Evolutionary conservation across 1,140 invertebrate species (phyloP).

Genomic region (Sycophila sp.): DNA sequence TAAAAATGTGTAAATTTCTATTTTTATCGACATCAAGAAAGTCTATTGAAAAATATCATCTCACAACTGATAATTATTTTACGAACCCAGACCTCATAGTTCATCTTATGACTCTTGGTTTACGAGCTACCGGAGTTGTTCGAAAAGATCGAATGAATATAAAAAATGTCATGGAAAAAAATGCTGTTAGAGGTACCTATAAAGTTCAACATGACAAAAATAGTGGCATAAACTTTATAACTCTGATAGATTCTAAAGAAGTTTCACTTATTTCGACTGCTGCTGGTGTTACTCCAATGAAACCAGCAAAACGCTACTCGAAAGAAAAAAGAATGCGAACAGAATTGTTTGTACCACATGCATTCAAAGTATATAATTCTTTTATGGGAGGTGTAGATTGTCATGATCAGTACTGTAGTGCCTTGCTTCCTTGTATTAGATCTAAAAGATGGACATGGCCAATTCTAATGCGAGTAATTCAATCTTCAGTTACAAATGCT

Average conservation of each 20-base stretch:
- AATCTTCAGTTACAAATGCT: constrained; percentile 1
- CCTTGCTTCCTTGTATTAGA: neutral
- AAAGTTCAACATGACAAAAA: no score
- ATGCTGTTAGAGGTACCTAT: no score
- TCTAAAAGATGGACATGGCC: neutral
- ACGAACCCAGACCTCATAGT: constrained; percentile 20
- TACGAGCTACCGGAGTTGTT: constrained; percentile 31
- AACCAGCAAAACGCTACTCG: no score
- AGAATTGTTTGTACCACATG: no score
- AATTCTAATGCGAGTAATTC: neutral
- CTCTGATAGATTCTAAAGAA: no score
- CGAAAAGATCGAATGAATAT: constrained; percentile 32
- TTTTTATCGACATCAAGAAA: no score
- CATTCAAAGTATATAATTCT: no score
- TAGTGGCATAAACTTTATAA: constrained; percentile 9
- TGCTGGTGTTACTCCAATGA: no score
- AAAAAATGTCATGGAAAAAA: constrained; percentile 1
- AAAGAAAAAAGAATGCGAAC: no score
- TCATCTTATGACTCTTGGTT: constrained; percentile 23
- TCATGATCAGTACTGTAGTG: neutral
- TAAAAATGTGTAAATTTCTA: no score
- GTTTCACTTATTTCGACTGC: no score
- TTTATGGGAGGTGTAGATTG: neutral
- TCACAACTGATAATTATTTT: neutral
- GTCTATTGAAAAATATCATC: no score